Conservation (phyloP, 2,113 vertebrate species). For the Proteles cristata region DNA sequence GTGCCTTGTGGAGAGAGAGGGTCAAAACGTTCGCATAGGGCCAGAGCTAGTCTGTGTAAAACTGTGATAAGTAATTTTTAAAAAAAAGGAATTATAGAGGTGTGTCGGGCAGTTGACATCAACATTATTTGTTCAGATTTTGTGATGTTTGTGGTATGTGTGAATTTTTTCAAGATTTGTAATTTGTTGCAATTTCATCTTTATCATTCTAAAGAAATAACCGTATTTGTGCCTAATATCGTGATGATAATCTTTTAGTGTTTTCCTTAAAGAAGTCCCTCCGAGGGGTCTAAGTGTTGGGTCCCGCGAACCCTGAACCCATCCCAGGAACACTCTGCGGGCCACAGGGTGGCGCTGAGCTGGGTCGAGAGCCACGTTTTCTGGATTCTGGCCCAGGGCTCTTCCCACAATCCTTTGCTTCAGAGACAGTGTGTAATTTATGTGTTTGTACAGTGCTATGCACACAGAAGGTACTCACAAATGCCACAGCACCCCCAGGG, state of each 20-base stretch:
- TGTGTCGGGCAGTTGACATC: not conserved
- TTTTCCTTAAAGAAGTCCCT: not conserved
- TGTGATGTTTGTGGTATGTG: not conserved
- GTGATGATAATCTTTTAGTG: not conserved
- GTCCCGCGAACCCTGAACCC: not conserved
- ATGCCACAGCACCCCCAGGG: not conserved
- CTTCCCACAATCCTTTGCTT: not conserved
- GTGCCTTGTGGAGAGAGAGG: not conserved
- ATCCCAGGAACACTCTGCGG: not conserved
- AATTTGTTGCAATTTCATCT: not conserved
- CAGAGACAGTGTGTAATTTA: not conserved
- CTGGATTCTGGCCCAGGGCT: not conserved
- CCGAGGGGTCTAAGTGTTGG: not conserved
- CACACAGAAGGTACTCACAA: not conserved
- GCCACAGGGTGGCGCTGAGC: accelerated
- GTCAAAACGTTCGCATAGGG: not conserved
- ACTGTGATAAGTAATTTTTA: not conserved
- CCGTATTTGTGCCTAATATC: not conserved
- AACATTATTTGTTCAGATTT: not conserved
- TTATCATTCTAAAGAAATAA: not conserved
- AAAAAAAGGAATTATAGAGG: not conserved
- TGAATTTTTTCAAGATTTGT: not conserved
- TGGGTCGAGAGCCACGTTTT: not conserved
- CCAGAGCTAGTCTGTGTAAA: not conserved
- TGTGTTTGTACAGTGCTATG: not conserved